These are phyloP conservation scores for Thunnus thynnus DNA, from an alignment of 2,113 vertebrate species.

Conservation along the genomic window DNA sequence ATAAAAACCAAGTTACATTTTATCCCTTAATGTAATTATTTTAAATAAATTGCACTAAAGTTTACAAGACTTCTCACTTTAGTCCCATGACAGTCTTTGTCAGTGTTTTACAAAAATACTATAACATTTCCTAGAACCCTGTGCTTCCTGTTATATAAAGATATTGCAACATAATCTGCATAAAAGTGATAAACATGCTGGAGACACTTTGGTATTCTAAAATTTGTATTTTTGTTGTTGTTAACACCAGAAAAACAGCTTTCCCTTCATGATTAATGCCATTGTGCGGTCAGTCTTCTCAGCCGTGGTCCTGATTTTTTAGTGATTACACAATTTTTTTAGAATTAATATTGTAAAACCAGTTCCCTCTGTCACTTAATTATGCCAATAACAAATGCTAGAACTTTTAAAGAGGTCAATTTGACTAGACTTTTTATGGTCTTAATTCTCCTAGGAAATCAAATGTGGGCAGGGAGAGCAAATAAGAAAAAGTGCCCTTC, in stretches of 20 bases:
- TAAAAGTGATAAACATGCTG: background rate
- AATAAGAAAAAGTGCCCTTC: background rate
- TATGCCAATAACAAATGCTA: no score
- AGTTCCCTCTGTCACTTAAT: background rate
- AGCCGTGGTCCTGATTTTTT: background rate
- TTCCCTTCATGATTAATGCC: background rate
- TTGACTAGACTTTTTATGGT: background rate
- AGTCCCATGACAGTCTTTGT: background rate
- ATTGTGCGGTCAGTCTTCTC: background rate
- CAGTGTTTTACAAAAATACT: background rate
- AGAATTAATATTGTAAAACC: background rate
- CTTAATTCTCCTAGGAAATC: background rate
- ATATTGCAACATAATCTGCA: background rate
- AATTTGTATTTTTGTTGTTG: background rate
- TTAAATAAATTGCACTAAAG: background rate
- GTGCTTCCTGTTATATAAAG: background rate
- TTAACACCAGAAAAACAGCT: background rate
- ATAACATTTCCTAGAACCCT: background rate
- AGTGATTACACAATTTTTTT: background rate
- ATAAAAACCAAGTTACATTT: background rate
- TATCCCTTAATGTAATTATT: background rate
- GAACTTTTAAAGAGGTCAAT: no score
- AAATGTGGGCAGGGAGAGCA: background rate
- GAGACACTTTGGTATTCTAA: background rate
- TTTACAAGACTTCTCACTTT: background rate